Evolutionary conservation across 2,888 invertebrate genomes (phyloP), one percentile per base, ranked within the genome.

Genomic region (Bimastos eiseni): DNA sequence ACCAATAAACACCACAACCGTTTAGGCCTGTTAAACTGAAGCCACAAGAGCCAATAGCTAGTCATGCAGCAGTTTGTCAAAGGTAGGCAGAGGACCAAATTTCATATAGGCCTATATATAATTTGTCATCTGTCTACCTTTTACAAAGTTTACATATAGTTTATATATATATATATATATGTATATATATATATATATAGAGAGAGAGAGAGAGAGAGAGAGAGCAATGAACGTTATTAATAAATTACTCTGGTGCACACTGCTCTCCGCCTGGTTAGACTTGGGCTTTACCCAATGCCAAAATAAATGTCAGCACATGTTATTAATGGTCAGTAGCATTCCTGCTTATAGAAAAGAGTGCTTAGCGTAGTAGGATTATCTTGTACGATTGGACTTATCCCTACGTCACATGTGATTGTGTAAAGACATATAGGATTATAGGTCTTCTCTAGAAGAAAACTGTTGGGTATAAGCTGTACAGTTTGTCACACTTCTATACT

Each of bases 261-360:
- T 70, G 70, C 70, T 70, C 70, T 70, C 30, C 30, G 70, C 70
- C n/a, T 70, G 70, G 70, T n/a, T 70, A 70, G 70, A 70, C 11
- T n/a, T n/a, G 11, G 70, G 70, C 70, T 70, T 30, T 30, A 70
- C 11, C 8, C 0, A n/a, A n/a, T n/a, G 30, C 11, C 8, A n/a
- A 70, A 70, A 30, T 8, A 70, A 70, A 11, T 70, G 70, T 70
- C 8, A 13, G n/a, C 70, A 70, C 70, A n/a, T 70, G 70, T 70
- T 70, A n/a, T 70, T 70, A n/a, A 70, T 70, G 70, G 70, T 70
- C n/a, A n/a, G 70, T n/a, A n/a, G 70, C 70, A n/a, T n/a, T 70
- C n/a, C n/a, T 70, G 70, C n/a, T 11, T 70, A 70, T 70, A n/a
- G 0, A 70, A 24, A 70, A 70, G 0, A 17, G 70, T 70, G 49